Base-by-base conservation (phyloP, 2,113 vertebrate genomes). In the Etheostoma cragini region DNA sequence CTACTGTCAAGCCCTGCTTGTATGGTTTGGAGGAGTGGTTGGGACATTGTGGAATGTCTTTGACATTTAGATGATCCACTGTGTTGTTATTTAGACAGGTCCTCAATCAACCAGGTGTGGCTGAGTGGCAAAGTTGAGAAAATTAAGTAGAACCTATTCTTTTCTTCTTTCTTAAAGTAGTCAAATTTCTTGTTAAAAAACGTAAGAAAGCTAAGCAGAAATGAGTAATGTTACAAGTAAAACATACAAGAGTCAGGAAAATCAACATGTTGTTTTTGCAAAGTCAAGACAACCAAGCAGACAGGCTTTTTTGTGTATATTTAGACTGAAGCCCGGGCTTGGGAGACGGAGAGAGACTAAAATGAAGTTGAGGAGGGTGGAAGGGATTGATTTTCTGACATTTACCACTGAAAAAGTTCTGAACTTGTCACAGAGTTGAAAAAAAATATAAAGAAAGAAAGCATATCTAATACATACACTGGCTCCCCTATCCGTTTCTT, bases 401-500 rank as follows among this genome's bases (percentile, higher is more conserved):
- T 89, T 91, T 89, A 80, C 84, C 26, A 30, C 91, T 88, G 85
- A 88, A 67, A 63, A 81, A 87, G 62, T 91, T 87, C 75, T 83
- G 62, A 94, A 85, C 21, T 19, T n/a, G 60, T 80, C 79, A 92
- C n/a, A 87, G 68, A 81, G 62, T 60, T 81, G 68, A 78, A 65
- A 78, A n/a, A 5, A 80, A 1, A 92, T 49, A 15, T 22, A 8
- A 92, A 82, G 67, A 73, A 87, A 81, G 80, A 72, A 94, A 91
- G 88, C 78, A 90, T 76, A 91, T 91, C 88, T 94, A 90, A 75
- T 87, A 83, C 81, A 91, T 66, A 76, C 70, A 74, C 72, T 30
- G 49, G 66, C 87, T 86, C 76, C 82, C 30, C 81, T 89, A 78
- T 82, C 73, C 21, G 92, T 94, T 92, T 93, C 94, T 92, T 95